Percentiles rank a stretch among this genome's conserved stretches.
phyloP scores from a whole-genome alignment of 92 coral and sea anemone genomes.

The Epizoanthus fatuus region DNA sequence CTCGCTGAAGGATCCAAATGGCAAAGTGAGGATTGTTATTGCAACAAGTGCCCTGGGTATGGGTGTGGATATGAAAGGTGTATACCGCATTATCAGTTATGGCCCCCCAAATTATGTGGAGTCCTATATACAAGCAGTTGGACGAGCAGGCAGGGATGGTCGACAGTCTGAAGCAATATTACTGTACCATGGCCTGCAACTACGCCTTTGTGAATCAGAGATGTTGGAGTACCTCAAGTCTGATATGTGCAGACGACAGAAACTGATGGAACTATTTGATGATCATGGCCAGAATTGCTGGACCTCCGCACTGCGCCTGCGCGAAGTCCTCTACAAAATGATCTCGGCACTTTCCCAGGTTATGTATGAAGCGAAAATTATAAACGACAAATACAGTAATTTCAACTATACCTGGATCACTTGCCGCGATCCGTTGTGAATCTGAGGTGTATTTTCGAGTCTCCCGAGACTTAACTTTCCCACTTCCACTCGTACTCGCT shows the following conservation, averaged over 20 bases:
- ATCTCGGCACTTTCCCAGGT: neutral
- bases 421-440: constrained; percentile 19
- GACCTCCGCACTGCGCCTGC: neutral
- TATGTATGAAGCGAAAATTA: neutral
- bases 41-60: constrained; percentile 50
- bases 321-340: neutral
- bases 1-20: constrained; percentile 32
- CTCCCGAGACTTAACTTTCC: constrained; percentile 6
- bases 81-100: constrained; percentile 28
- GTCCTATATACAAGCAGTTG: constrained; percentile 38
- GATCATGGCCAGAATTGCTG: neutral
- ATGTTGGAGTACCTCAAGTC: constrained; percentile 34
- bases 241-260: constrained; percentile 26
- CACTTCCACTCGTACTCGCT: constrained; percentile 11
- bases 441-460: constrained; percentile 18
- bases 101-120: constrained; percentile 38
- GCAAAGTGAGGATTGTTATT: constrained; percentile 32
- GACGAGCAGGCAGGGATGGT: constrained; percentile 58
- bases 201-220: constrained; percentile 17
- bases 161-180: constrained; percentile 3
- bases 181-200: constrained; percentile 29
- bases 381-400: constrained; percentile 9
- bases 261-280: constrained; percentile 44
- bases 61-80: constrained; percentile 41
- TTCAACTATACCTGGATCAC: constrained; percentile 9